phyloP scores from a whole-genome alignment of 2,888 invertebrate genomes.

The Nephrotoma flavescens region DNA sequence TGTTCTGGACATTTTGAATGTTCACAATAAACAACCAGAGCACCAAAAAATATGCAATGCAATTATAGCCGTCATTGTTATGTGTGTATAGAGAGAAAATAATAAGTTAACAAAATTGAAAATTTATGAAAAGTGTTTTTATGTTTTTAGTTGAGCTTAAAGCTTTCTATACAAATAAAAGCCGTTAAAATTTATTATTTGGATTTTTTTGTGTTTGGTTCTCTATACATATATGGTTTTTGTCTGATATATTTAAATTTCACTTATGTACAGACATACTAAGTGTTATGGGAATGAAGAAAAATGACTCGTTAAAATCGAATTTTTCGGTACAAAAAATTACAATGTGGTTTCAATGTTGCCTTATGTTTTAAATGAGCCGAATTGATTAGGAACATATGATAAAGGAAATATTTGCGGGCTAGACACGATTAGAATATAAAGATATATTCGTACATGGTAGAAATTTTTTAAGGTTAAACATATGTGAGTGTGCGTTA shows the following conservation, averaged over 20 bases:
- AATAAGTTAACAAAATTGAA: background rate
- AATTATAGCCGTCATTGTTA: background rate
- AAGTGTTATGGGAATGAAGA: background rate
- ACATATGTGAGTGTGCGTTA: too few species aligned
- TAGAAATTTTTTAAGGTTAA: too few species aligned
- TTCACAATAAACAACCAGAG: background rate
- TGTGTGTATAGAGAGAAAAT: background rate
- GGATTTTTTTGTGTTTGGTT: background rate
- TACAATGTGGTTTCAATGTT: background rate
- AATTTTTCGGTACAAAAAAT: background rate
- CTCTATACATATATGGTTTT: background rate
- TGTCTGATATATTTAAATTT: background rate
- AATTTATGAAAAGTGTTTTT: background rate
- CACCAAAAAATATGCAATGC: background rate
- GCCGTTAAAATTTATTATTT: background rate
- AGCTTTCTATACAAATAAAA: background rate
- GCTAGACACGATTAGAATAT: background rate
- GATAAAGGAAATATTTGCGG: background rate
- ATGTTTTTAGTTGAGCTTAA: background rate
- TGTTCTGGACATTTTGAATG: background rate
- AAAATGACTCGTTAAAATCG: background rate
- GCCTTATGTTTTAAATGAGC: background rate
- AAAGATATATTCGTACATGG: too few species aligned
- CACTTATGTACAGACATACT: background rate
- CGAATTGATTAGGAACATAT: background rate